Evolutionary conservation across 2,113 vertebrate species (phyloP).

Genomic region (Erinaceus europaeus): DNA sequence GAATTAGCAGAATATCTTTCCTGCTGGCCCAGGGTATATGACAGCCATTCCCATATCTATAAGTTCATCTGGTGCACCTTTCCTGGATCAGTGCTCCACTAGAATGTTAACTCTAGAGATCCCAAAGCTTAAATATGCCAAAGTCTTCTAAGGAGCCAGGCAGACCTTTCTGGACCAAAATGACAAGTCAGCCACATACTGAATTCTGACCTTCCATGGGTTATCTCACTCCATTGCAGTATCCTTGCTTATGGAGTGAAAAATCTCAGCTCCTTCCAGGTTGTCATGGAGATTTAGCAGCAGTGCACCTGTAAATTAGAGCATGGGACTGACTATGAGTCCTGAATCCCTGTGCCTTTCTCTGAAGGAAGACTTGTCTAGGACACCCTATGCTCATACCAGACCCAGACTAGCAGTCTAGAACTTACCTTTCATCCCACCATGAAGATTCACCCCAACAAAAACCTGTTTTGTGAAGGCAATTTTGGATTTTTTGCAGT

Average conservation of each 20-base stretch:
- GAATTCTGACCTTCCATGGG: not conserved
- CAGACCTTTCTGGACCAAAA: fast-evolving
- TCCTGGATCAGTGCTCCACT: no score
- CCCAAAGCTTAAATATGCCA: fast-evolving
- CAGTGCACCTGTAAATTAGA: not conserved
- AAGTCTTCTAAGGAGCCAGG: fast-evolving
- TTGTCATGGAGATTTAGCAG: not conserved
- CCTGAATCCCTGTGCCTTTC: fast-evolving
- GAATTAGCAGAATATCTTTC: not conserved
- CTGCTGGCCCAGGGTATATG: not conserved
- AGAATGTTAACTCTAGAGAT: fast-evolving
- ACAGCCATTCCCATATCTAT: not conserved
- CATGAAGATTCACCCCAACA: fast-evolving
- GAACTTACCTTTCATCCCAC: fast-evolving
- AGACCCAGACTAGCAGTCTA: fast-evolving
- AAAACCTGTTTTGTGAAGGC: fast-evolving
- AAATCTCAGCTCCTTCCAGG: not conserved
- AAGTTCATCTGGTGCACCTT: fast-evolving
- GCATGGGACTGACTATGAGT: fast-evolving
- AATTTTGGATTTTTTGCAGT: not conserved
- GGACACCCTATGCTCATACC: fast-evolving
- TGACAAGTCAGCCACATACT: not conserved
- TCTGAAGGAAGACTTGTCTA: not conserved
- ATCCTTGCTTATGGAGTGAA: not conserved
- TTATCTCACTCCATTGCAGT: fast-evolving